Evolutionary conservation across 2,797 vertebrate genomes (phyloP).

Genomic region (Lerista edwardsae): DNA sequence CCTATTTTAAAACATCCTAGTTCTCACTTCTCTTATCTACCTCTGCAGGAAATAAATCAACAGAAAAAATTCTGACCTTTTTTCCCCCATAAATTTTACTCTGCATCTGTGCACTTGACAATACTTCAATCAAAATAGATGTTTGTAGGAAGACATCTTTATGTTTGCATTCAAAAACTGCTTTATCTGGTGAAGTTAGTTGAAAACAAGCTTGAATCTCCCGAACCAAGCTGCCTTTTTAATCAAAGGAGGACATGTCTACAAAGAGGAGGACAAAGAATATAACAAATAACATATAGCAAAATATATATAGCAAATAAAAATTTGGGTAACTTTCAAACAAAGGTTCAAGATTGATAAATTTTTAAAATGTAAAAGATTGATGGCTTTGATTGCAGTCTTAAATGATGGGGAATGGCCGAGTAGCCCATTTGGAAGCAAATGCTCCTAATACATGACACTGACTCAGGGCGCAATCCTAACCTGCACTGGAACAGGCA

Average conservation of each 20-base stretch:
- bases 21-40: background rate
- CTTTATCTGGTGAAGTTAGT: background rate
- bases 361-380: background rate
- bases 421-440: background rate
- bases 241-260: background rate
- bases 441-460: background rate
- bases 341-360: background rate
- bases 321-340: background rate
- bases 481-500: too few species aligned
- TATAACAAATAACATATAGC: too few species aligned
- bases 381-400: background rate
- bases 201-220: background rate
- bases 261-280: too few species aligned
- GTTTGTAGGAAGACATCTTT: constrained; percentile 6
- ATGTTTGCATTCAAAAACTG: background rate
- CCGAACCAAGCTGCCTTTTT: background rate
- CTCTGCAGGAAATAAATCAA: background rate
- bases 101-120: constrained; percentile 14
- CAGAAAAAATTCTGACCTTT: background rate
- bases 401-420: background rate
- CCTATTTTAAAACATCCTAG: background rate
- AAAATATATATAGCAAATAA: background rate
- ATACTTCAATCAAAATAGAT: constrained; percentile 4
- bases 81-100: background rate
- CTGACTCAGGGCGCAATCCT: too few species aligned